Conservation (phyloP, 2,797 vertebrate genomes). For the Valencia hispanica region DNA sequence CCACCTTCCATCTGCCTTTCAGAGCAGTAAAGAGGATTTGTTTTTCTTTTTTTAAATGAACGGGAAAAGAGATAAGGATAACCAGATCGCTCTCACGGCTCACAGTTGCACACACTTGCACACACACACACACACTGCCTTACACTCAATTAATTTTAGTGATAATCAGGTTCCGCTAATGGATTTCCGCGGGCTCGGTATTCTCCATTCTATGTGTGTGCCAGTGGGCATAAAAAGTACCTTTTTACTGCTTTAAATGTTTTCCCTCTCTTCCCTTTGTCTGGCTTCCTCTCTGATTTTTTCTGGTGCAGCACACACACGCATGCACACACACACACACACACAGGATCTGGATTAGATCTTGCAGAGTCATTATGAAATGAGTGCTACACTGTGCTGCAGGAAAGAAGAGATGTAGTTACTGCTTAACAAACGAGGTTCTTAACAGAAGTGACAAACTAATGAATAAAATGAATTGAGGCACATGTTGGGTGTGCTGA, state of each 20-base stretch:
- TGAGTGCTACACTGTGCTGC: conserved; percentile 17
- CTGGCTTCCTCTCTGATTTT: conserved; percentile 47
- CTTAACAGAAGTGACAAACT: conserved; percentile 48
- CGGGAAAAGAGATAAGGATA: conserved; percentile 49
- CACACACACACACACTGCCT: conserved; percentile 25
- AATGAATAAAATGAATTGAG: conserved; percentile 37
- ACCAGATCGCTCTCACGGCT: conserved; percentile 44
- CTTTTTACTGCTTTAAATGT: conserved; percentile 65
- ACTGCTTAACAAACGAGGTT: conserved; percentile 27
- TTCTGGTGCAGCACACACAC: conserved; percentile 27
- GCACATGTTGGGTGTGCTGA: conserved; percentile 6
- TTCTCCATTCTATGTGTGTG: conserved; percentile 63
- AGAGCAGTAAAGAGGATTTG: conserved; percentile 69
- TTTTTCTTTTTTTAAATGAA: conserved; percentile 24
- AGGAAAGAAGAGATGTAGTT: conserved; percentile 29
- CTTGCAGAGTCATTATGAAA: conserved; percentile 67
- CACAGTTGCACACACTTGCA: conserved; percentile 14
- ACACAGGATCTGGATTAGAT: conserved; percentile 51
- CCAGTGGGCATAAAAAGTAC: conserved; percentile 73
- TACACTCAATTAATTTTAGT: conserved; percentile 81
- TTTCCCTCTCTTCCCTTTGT: conserved; percentile 33
- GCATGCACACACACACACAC: neutral
- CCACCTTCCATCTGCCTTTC: conserved; percentile 60
- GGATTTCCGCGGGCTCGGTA: conserved; percentile 72
- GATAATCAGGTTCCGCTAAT: conserved; percentile 85